A percentile compares a stretch with the other conserved stretches of the same genome.
Conservation (phyloP, 2,888 invertebrate genomes). For the Aleiodes alternator region DNA sequence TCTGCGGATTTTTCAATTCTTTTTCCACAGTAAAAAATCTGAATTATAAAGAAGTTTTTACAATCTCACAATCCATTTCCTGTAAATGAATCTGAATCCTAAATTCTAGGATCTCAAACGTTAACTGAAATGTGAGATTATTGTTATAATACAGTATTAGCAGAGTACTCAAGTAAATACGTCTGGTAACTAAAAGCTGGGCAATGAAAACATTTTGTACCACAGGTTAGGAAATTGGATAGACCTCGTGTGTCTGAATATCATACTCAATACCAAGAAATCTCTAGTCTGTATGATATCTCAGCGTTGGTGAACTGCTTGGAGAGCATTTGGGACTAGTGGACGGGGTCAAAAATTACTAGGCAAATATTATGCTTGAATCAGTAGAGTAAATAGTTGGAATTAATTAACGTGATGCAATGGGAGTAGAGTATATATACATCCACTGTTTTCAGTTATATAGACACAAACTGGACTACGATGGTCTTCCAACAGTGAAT, state of each 20-base stretch:
- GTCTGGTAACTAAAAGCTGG: conserved; percentile 33
- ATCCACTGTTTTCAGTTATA: conserved; percentile 18
- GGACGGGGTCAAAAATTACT: conserved; percentile 57
- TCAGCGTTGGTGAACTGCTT: conserved; percentile 3
- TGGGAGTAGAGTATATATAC: conserved; percentile 31
- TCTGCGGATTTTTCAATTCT: no score
- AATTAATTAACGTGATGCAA: conserved; percentile 62
- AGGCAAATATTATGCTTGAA: conserved; percentile 65
- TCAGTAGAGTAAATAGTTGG: conserved; percentile 63
- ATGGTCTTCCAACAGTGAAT: not conserved
- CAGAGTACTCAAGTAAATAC: conserved; percentile 25
- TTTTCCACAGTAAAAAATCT: no score
- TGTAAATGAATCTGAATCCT: not conserved
- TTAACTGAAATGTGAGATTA: conserved; percentile 2
- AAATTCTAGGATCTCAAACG: not conserved
- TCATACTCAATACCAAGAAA: conserved; percentile 16
- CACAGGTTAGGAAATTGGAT: conserved; percentile 39
- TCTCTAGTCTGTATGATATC: conserved; percentile 12
- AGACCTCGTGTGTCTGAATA: conserved; percentile 23
- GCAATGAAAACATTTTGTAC: conserved; percentile 43
- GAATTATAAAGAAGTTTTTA: no score
- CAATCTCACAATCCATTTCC: not conserved
- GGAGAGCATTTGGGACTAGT: conserved; percentile 3
- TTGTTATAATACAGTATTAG: conserved; percentile 16
- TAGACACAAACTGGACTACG: conserved; percentile 10